Percentiles rank a stretch among this genome's conserved stretches.
Evolutionary conservation across 2,888 invertebrate genomes (phyloP).

Genomic region (Noctua fimbriata): DNA sequence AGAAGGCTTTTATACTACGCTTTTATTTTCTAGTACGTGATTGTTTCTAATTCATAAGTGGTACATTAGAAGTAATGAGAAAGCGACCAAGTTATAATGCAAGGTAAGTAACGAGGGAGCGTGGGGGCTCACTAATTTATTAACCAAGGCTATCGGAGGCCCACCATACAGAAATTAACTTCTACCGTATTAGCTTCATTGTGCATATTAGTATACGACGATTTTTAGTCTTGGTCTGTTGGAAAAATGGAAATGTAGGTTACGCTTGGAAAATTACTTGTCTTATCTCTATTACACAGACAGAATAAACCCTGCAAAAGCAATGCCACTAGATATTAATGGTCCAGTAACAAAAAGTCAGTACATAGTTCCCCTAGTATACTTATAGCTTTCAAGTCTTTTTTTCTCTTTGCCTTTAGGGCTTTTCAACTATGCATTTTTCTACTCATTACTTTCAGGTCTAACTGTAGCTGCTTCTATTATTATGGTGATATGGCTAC

Average conservation of each 20-base stretch:
- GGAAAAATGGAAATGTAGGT: neutral
- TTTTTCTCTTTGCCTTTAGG: neutral
- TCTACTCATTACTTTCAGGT: neutral
- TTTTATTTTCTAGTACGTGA: slow-evolving; percentile 45
- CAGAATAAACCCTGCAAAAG: neutral
- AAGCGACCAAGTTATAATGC: slow-evolving; percentile 74
- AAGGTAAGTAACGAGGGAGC: slow-evolving; percentile 82
- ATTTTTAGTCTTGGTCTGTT: slow-evolving; percentile 74
- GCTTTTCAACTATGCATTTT: neutral
- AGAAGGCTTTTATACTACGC: slow-evolving; percentile 17
- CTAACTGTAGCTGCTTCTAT: neutral
- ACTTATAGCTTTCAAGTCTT: neutral
- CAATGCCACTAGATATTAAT: neutral
- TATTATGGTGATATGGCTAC: neutral
- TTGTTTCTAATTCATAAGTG: slow-evolving; percentile 71
- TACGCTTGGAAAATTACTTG: neutral
- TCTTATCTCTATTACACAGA: neutral
- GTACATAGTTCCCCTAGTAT: neutral
- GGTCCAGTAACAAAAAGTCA: neutral
- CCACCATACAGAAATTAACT: slow-evolving; percentile 88
- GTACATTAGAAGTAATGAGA: slow-evolving; percentile 77
- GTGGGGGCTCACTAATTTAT: slow-evolving; percentile 86
- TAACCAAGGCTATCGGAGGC: slow-evolving; percentile 85
- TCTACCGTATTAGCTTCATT: slow-evolving; percentile 84
- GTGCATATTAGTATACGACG: slow-evolving; percentile 79